Evolutionary conservation across 2,888 invertebrate species (phyloP).

Genomic region (Tipula helvola): DNA sequence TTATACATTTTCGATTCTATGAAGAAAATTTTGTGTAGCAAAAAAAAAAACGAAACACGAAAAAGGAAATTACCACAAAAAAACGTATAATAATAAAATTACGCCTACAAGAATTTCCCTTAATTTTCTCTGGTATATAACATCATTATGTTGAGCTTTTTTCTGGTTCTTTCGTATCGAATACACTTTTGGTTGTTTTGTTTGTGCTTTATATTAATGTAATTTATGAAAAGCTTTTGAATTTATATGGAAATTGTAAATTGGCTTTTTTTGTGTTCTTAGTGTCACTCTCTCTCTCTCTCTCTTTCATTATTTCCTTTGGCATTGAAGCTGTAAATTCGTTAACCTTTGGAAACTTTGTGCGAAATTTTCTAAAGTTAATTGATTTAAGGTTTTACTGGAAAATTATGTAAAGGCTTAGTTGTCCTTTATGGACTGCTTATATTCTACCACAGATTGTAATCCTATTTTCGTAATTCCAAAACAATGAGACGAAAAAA

Average conservation of each 20-base stretch:
- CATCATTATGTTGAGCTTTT: background rate
- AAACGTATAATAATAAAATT: background rate
- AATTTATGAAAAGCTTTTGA: background rate
- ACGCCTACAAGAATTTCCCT: background rate
- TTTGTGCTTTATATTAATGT: background rate
- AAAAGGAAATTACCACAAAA: background rate
- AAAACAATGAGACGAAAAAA: too few relatives aligned
- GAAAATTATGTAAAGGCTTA: too few relatives aligned
- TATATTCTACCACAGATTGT: too few relatives aligned
- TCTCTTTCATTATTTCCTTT: background rate
- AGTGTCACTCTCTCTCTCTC: background rate
- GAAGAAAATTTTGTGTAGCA: background rate
- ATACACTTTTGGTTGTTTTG: background rate
- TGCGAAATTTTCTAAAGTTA: too few relatives aligned
- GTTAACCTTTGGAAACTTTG: too few relatives aligned
- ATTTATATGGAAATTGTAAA: background rate
- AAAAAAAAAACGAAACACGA: background rate
- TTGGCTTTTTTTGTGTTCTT: background rate
- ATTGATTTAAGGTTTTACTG: too few relatives aligned
- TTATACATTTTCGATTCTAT: background rate
- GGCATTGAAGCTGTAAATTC: too few relatives aligned
- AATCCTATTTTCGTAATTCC: too few relatives aligned
- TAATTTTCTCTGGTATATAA: background rate
- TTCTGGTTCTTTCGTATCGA: background rate
- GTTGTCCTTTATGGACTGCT: too few relatives aligned